Percentiles rank a stretch among this genome's conserved stretches.
These are phyloP conservation scores for Ovis canadensis DNA, from an alignment of 2,113 vertebrate genomes.

Conservation along the genomic window DNA sequence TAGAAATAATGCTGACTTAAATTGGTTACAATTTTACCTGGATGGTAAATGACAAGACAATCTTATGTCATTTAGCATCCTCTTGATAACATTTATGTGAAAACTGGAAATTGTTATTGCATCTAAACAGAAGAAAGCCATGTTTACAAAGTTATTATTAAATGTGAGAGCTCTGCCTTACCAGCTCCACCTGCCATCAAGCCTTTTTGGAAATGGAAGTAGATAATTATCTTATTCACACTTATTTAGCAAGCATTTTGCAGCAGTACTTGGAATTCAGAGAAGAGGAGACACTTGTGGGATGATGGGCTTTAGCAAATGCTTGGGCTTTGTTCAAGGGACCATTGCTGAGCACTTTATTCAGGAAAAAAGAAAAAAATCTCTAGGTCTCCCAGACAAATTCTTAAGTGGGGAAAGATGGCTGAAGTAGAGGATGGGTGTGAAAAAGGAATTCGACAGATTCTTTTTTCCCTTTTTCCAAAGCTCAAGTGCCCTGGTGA, in stretches of 20 bases:
- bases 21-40: not conserved
- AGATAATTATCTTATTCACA: constrained; percentile 59
- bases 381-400: not conserved
- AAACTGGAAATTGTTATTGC: constrained; percentile 56
- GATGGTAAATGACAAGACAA: constrained; percentile 3
- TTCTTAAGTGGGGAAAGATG: not conserved
- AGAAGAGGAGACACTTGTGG: not conserved
- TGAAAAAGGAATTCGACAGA: not conserved
- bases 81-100: constrained; percentile 23
- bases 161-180: constrained; percentile 34
- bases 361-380: not conserved
- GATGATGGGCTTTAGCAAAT: not conserved
- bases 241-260: constrained; percentile 59
- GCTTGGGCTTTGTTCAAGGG: not conserved
- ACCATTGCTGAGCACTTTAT: not conserved
- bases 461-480: not conserved
- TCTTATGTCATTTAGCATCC: constrained; percentile 35
- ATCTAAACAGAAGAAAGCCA: constrained; percentile 53
- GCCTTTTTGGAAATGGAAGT: constrained; percentile 43
- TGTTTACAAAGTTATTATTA: constrained; percentile 55
- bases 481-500: not conserved
- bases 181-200: constrained; percentile 57
- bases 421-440: not conserved
- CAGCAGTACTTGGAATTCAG: constrained; percentile 23
- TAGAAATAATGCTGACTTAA: constrained; percentile 66